Evolutionary conservation across 2,797 vertebrate species (phyloP), one percentile per base, ranked within the genome.

Genomic region (Thalassophryne amazonica): DNA sequence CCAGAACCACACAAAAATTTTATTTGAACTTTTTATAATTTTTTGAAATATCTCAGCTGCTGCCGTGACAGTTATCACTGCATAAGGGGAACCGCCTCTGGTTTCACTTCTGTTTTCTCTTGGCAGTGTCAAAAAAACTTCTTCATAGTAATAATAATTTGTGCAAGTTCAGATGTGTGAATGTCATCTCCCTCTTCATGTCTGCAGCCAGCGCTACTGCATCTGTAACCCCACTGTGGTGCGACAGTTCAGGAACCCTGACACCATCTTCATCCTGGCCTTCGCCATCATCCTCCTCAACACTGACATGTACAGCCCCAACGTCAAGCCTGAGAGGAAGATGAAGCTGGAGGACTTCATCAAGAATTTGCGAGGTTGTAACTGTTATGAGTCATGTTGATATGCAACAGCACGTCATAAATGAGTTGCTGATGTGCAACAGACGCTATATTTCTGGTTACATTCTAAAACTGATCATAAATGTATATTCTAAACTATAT

Each of bases 241-340:
- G 55, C 89, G 95, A 3, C 96, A 98, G 72, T 99, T 98, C 75
- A 88, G 95, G 64, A 99, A 99, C 82, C 97, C 97, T 0, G 97
- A 99, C 85, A 99, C 96, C 71, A 99, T 98, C 87, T 98, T 98
- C 88, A 98, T 98, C 86, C 88, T 99, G 77, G 96, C 97, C 16
- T 99, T 99, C 4, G 97, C 97, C 69, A 94, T 99, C 86, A 98
- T 99, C 86, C 92, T 99, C 67, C 91, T 99, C 83, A 99, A 98
- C 89, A 99, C 97, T 0, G 97, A 99, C 84, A 99, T 99, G 97
- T 99, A 99, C 89, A 99, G 97, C 76, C 97, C 97, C 66, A 99
- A 95, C 1, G 97, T 99, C 73, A 99, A 99, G 69, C 93, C 94
- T 0, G 96, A 99, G 84, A 93, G 97, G 49, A 99, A 99, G 80